Evolutionary conservation across 2,797 vertebrate species (phyloP), one percentile per base, ranked within the genome.

Genomic region (Gadopsis marmoratus): DNA sequence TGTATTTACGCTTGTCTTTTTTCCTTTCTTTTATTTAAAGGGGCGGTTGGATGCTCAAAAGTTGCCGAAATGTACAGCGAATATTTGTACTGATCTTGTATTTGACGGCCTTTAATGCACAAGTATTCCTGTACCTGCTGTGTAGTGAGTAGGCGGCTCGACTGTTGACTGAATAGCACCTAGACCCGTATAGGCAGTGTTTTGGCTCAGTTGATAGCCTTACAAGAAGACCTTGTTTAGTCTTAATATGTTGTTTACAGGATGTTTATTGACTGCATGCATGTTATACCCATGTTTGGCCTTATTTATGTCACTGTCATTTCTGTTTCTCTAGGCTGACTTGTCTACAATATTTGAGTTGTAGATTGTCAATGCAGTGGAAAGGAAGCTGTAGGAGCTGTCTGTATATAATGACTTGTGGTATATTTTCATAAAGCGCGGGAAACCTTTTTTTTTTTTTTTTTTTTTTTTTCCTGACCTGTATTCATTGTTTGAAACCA

Each of bases 201-300:
- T 77, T 80, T 95, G 93, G 92, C 85, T 87, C 87, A 85, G 84
- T 50, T 84, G 39, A 80, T 92, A 95, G 95, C 95, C 95, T 96
- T 96, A 95, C 82, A 79, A 79, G 76, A 94, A 92, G 91, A 95
- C 91, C 88, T 94, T 72, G 83, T 92, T 93, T 95, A 95, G 94
- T 95, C 94, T 95, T 95, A 94, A 92, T 79, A 88, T 81, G 90
- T 93, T 94, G 94, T 96, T 95, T 96, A 95, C 95, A 94, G 90
- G 88, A 91, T 86, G 93, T 93, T 91, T 92, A 86, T 92, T 75
- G 87, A 93, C 88, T 94, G 94, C 94, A 95, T 95, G 94, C 94
- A 86, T 86, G 87, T 93, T 83, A 86, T 81, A 91, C 92, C 87
- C 90, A 88, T 94, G 84, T 94, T 94, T 90, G 79, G 93, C 93